Evolutionary conservation across 1,140 invertebrate species (phyloP).

Genomic region (Panagrolaimus sp.): DNA sequence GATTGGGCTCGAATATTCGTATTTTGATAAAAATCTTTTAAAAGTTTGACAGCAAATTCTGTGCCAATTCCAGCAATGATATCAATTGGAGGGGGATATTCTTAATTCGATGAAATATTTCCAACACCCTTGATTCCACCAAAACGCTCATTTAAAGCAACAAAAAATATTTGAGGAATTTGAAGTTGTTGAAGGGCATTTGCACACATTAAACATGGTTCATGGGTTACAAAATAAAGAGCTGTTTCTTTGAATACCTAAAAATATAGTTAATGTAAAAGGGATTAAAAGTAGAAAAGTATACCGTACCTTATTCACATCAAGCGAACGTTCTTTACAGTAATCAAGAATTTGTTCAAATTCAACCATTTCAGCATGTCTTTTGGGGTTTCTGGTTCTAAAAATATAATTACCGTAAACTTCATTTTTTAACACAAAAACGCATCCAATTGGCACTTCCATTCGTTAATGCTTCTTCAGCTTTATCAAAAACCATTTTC

Average conservation of each 20-base stretch:
- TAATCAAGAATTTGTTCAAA: no score
- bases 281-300: background rate
- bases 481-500: conserved; percentile 58
- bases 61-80: conserved; percentile 31
- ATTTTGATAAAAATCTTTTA: conserved; percentile 37
- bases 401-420: no score
- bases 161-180: conserved; percentile 76
- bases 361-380: no score
- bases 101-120: conserved; percentile 43
- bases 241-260: conserved; percentile 70
- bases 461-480: conserved; percentile 73
- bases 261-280: conserved; percentile 46
- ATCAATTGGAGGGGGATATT: conserved; percentile 35
- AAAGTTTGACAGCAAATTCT: conserved; percentile 32
- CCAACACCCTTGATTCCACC: conserved; percentile 82
- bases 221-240: conserved; percentile 84
- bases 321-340: no score
- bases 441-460: conserved; percentile 95
- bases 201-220: conserved; percentile 98
- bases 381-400: no score
- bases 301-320: conserved; percentile 31
- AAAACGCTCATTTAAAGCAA: conserved; percentile 90
- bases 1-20: conserved; percentile 39
- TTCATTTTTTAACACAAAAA: no score
- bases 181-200: conserved; percentile 69